Evolutionary conservation across 2,888 invertebrate species (phyloP), one percentile per base, ranked within the genome.

Genomic region (Agriopis leucophaearia): DNA sequence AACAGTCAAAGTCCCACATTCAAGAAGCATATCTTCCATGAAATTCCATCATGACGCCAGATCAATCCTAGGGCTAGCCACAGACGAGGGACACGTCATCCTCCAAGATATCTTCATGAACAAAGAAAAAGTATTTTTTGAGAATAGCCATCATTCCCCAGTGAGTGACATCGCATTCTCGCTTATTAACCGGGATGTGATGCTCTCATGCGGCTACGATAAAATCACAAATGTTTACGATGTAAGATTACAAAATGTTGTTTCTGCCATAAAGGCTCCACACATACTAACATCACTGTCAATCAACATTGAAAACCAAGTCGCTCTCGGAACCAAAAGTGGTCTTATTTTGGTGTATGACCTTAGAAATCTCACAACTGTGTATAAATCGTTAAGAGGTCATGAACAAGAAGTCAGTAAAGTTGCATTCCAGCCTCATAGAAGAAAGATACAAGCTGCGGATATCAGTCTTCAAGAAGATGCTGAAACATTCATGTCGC

Each of bases 141-240:
- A 93, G 76, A 91, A 92, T 76, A 90, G 94, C 8, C 95, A 95
- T 76, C 93, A 94, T 16, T 94, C 95, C 4, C 94, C 95, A 1
- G 94, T 95, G n/a, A 95, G 94, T 73, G 94, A 94, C 73, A 88
- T 95, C 66, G 86, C 91, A 42, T 95, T 93, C 82, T 95, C 95
- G 0, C 91, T 94, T 0, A 87, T 94, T 10, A 95, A 95, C 75
- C 87, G 89, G 70, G 95, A 95, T 82, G 91, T 95, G 0, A 84
- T 95, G 81, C 79, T 95, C 6, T 94, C 95, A 0, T 87, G 94
- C 75, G 95, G 95, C 0, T 91, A 90, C 74, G 95, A 95, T 80
- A 94, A 95, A 77, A 88, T 93, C 57, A 92, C 95, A 82, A 90
- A 94, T 83, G 92, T 95, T 2, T 95, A 94, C 78, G 95, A 95